These are phyloP conservation scores for Bucco capensis DNA, from an alignment of 2,113 vertebrate species.

Conservation along the genomic window DNA sequence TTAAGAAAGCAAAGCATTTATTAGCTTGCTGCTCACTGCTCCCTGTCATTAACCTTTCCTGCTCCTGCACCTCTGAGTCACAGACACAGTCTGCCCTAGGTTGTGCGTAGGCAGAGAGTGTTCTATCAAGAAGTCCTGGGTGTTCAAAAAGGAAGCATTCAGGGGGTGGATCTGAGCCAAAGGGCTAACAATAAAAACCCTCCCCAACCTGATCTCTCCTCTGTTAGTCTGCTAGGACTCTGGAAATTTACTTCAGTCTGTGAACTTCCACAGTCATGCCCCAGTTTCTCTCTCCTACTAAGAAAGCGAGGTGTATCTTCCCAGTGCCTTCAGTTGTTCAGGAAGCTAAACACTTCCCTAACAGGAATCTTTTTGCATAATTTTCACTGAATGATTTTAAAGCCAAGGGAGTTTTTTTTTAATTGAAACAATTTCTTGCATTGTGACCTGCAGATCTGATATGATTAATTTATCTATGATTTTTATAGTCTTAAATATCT, in stretches of 20 bases:
- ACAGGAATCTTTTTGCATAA: not conserved
- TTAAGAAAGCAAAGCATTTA: not conserved
- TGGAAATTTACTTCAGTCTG: not conserved
- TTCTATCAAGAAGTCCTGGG: not conserved
- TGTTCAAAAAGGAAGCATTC: not conserved
- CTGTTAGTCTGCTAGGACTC: not conserved
- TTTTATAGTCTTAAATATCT: not conserved
- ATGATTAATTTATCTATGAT: not conserved
- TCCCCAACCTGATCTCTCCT: not conserved
- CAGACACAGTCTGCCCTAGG: not conserved
- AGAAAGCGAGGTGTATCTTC: not conserved
- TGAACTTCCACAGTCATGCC: not conserved
- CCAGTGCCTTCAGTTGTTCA: not conserved
- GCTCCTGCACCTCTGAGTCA: not conserved
- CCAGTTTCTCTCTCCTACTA: not conserved
- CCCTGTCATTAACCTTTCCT: not conserved
- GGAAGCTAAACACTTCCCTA: not conserved
- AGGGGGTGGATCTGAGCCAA: not conserved
- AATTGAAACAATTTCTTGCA: not conserved
- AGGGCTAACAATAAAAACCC: not conserved
- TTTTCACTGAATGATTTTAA: not conserved
- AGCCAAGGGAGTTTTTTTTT: not conserved
- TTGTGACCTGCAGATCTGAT: not conserved
- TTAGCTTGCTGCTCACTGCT: not conserved
- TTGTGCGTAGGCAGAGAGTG: not conserved